Base-by-base conservation (phyloP, 2,888 invertebrate species). In the Microdon myrmicae region DNA sequence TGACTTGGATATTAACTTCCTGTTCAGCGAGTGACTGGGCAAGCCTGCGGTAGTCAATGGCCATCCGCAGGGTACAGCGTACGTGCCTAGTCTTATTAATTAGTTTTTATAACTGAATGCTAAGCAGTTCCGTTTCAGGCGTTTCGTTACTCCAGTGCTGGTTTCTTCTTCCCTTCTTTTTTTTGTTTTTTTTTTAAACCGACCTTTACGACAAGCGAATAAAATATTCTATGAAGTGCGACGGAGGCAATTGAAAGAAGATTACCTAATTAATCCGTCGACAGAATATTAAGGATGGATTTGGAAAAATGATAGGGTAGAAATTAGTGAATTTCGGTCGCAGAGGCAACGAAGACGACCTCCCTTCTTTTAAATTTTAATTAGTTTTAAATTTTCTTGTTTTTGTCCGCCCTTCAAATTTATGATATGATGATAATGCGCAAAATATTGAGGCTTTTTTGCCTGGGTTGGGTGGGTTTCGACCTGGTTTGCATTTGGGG, bases 1-100 rank as follows among this genome's bases (percentile, higher is more conserved):
- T 56, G 56, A 61, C 49, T 61, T 45, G 55, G 56, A 44, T 47
- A 56, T 51, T 29, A 56, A 61, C 61, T 61, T 61, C 61, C 61
- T 61, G 61, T 61, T 45, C 44, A 28, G 22, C 31, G 41, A 3
- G 10, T n/a, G 4, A 17, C 10, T 19, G 12, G n/a, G n/a, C n/a
- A n/a, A n/a, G n/a, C n/a, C n/a, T n/a, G n/a, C n/a, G n/a, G n/a
- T 12, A 41, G 38, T 37, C 48, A 45, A 29, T 44, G 29, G 35
- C 45, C 45, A 48, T 43, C 43, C 49, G 44, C 37, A 45, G 49
- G 49, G 39, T 41, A 56, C 8, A 25, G 19, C 49, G 61, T 49
- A 56, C 61, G 61, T 61, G 61, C 55, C 35, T 39, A 20, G 49
- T 26, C 49, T 38, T 61, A 35, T 49, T 56, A 56, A 61, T 61